phyloP scores from a whole-genome alignment of 2,797 vertebrate genomes.

The Manis crassicaudata region DNA sequence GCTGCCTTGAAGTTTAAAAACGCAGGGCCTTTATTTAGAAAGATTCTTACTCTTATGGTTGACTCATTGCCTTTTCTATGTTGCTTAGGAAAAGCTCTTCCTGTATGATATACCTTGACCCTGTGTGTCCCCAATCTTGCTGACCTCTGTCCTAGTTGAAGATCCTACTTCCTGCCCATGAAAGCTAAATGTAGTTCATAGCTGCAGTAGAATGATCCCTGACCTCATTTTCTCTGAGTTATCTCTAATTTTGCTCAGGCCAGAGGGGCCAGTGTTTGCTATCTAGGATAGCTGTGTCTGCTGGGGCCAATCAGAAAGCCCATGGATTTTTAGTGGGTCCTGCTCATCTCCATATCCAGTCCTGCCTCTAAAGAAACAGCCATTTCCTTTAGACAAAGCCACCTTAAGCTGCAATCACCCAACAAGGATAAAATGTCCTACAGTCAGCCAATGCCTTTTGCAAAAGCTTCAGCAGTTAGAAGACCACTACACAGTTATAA shows the following conservation, averaged over 20 bases:
- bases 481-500: neutral
- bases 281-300: neutral
- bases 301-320: neutral
- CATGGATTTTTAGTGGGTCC: neutral
- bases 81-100: neutral
- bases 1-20: neutral
- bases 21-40: neutral
- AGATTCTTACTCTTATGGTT: neutral
- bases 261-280: neutral
- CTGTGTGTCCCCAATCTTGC: neutral
- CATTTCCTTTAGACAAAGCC: neutral
- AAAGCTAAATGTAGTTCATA: neutral
- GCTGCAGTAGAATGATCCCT: neutral
- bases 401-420: neutral
- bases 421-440: neutral
- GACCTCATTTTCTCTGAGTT: neutral
- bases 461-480: neutral
- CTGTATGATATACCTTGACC: neutral
- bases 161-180: rapidly evolving
- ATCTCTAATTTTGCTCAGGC: neutral
- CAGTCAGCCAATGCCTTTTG: neutral
- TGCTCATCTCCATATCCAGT: rapidly evolving
- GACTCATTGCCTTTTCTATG: neutral
- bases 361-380: neutral
- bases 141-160: neutral